Percentiles rank a stretch among this genome's conserved stretches.
Conservation (phyloP, 2,113 vertebrate species). For the Pseudorasbora parva region DNA sequence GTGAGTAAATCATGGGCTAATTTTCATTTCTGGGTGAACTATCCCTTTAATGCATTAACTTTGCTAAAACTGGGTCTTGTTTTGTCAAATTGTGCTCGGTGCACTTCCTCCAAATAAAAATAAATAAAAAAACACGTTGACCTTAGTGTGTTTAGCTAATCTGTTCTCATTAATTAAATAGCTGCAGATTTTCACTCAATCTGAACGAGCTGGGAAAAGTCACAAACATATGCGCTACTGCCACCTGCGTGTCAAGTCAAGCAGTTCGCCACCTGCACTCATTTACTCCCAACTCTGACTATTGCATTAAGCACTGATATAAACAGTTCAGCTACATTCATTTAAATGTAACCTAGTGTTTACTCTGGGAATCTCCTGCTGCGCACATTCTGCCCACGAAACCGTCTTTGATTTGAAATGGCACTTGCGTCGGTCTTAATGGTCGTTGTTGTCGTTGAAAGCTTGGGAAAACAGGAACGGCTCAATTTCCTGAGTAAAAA, state of each 20-base stretch:
- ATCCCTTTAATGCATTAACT: too few species aligned
- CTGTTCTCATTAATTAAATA: slow-evolving; percentile 64
- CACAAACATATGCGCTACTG: slow-evolving; percentile 71
- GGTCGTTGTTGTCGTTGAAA: slow-evolving; percentile 41
- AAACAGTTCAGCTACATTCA: background rate
- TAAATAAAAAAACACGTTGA: slow-evolving; percentile 66
- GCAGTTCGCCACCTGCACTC: slow-evolving; percentile 60
- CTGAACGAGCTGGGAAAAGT: slow-evolving; percentile 83
- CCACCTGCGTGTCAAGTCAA: slow-evolving; percentile 72
- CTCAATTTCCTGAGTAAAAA: slow-evolving; percentile 81
- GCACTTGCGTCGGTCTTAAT: slow-evolving; percentile 15
- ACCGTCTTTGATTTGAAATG: slow-evolving; percentile 26
- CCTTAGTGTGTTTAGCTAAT: slow-evolving; percentile 84
- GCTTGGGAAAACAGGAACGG: slow-evolving; percentile 66
- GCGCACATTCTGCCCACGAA: slow-evolving; percentile 6
- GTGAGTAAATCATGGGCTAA: too few species aligned
- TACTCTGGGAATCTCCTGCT: background rate
- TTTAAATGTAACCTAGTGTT: slow-evolving; percentile 2
- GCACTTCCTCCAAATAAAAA: slow-evolving; percentile 62
- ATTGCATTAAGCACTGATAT: background rate
- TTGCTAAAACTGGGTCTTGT: too few species aligned
- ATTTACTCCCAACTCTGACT: background rate
- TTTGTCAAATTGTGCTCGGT: background rate
- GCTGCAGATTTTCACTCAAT: slow-evolving; percentile 79
- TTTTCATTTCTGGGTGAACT: too few species aligned